phyloP scores from a whole-genome alignment of 2,797 vertebrate species.

The Brachyrhaphis roseni region DNA sequence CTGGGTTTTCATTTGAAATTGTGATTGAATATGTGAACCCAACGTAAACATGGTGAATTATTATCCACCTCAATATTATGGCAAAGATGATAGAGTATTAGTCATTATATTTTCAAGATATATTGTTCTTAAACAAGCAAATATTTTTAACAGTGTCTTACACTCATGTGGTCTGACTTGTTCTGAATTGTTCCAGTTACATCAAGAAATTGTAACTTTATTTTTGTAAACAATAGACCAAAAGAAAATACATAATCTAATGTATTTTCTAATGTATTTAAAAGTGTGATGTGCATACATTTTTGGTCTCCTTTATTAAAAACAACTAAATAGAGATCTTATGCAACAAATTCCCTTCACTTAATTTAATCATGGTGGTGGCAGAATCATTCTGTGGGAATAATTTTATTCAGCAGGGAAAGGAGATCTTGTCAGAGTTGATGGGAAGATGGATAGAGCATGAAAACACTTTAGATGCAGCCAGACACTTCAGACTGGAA shows the following conservation, averaged over 20 bases:
- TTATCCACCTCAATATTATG: background rate
- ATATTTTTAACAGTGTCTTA: background rate
- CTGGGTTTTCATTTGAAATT: constrained; percentile 10
- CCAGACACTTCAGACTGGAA: background rate
- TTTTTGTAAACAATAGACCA: background rate
- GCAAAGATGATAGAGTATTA: background rate
- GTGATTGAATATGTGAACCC: background rate
- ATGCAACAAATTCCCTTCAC: background rate
- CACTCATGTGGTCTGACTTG: background rate
- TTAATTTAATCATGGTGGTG: background rate
- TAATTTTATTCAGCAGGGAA: background rate
- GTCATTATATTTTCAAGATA: background rate
- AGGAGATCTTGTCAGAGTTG: background rate
- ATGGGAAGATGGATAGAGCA: background rate
- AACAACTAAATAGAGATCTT: background rate
- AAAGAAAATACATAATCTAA: background rate
- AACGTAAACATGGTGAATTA: background rate
- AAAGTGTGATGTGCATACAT: background rate
- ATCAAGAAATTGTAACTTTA: background rate
- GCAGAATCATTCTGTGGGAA: background rate
- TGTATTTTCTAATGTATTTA: background rate
- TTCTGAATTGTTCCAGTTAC: background rate
- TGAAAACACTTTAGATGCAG: background rate
- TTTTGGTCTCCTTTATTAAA: background rate
- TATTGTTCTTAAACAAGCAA: background rate